Percentiles rank a stretch among this genome's conserved stretches.
These are phyloP conservation scores for Sphenodon punctatus DNA, from an alignment of 2,797 vertebrate species.

Conservation along the genomic window DNA sequence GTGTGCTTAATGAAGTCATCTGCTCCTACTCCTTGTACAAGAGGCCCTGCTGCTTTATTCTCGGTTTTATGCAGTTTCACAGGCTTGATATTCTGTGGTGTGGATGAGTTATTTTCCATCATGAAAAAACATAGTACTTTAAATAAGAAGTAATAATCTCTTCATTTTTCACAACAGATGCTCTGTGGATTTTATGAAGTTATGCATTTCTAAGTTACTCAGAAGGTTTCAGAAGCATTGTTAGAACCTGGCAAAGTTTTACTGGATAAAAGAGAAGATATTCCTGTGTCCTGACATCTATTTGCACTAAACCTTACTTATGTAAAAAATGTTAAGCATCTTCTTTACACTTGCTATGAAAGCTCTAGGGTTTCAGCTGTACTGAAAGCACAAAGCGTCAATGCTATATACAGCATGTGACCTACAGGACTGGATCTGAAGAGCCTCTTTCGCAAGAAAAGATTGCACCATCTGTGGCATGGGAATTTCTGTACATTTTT, in stretches of 20 bases:
- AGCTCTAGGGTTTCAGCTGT: slow-evolving; percentile 20
- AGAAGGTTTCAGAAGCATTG: slow-evolving; percentile 77
- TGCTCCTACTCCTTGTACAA: slow-evolving; percentile 11
- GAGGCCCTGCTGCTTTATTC: background rate
- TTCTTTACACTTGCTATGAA: slow-evolving; percentile 32
- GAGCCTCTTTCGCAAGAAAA: background rate
- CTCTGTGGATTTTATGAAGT: slow-evolving; percentile 82
- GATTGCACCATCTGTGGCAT: background rate
- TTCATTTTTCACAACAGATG: slow-evolving; percentile 84
- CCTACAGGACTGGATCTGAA: background rate
- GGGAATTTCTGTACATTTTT: background rate
- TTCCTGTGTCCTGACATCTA: slow-evolving; percentile 70
- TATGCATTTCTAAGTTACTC: slow-evolving; percentile 79
- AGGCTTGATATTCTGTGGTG: slow-evolving; percentile 40
- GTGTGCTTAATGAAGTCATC: background rate
- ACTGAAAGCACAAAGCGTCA: slow-evolving; percentile 3
- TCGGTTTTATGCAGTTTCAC: slow-evolving; percentile 23
- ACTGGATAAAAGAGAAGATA: slow-evolving; percentile 75
- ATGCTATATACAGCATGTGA: slow-evolving; percentile 22
- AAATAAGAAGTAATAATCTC: slow-evolving; percentile 79
- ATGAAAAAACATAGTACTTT: slow-evolving; percentile 74
- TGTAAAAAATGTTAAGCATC: slow-evolving; percentile 61
- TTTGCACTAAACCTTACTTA: slow-evolving; percentile 68
- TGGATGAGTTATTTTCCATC: slow-evolving; percentile 75
- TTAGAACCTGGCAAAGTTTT: slow-evolving; percentile 78